Evolutionary conservation across 1,140 invertebrate species (phyloP).

Genomic region (Drosophila aff.): DNA sequence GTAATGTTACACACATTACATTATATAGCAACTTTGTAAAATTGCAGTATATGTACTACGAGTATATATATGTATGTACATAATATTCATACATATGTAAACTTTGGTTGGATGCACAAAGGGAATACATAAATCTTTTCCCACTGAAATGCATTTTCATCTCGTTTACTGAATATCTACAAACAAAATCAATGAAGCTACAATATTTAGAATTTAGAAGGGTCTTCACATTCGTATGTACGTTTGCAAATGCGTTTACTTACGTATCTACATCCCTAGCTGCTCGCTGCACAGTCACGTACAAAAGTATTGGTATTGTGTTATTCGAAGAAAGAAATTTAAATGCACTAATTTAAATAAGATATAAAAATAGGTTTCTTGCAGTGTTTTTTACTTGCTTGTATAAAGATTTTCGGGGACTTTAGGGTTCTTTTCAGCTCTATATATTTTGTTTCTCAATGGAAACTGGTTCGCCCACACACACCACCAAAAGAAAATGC

Average conservation of each 20-base stretch:
- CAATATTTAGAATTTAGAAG: constrained; percentile 5
- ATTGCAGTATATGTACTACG: constrained; percentile 7
- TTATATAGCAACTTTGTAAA: constrained; percentile 31
- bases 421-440: background rate
- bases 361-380: no score
- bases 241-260: constrained; percentile 27
- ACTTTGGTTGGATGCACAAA: background rate
- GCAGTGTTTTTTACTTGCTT: no score
- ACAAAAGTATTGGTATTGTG: constrained; percentile 16
- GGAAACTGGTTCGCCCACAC: constrained; percentile 38
- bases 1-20: constrained; percentile 4
- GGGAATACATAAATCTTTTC: background rate
- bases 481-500: constrained; percentile 16
- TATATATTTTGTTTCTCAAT: background rate
- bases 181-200: constrained; percentile 11
- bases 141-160: background rate
- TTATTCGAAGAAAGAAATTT: background rate
- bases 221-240: constrained; percentile 25
- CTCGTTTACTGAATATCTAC: background rate
- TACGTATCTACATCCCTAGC: constrained; percentile 32
- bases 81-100: background rate
- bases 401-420: background rate
- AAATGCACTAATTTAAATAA: no score
- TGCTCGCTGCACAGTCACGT: constrained; percentile 14
- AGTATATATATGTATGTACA: background rate